These are phyloP conservation scores for Melieria omissa DNA, from an alignment of 2,888 invertebrate species.

Conservation along the genomic window DNA sequence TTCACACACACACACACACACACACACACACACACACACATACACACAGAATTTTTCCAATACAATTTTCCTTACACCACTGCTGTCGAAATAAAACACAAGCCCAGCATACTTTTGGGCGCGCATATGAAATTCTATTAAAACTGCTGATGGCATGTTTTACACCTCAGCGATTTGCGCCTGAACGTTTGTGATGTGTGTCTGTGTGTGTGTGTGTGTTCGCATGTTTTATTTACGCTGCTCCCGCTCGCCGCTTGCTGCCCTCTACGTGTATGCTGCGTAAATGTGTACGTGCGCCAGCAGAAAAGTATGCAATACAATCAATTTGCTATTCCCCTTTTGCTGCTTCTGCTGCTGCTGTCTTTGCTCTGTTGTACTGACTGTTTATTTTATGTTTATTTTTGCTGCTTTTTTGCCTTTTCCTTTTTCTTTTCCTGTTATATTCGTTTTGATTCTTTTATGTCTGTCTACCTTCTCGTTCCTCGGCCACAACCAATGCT, in stretches of 20 bases:
- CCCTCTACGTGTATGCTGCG: background rate
- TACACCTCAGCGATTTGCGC: slow-evolving; percentile 37
- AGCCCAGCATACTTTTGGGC: slow-evolving; percentile 1
- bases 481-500: no score
- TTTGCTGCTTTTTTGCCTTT: slow-evolving; percentile 12
- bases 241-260: background rate
- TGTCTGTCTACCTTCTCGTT: no score
- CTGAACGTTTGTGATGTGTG: background rate
- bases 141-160: slow-evolving; percentile 38
- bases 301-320: slow-evolving; percentile 36
- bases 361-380: no score
- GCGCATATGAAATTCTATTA: slow-evolving; percentile 34
- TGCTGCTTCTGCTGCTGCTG: slow-evolving; percentile 11
- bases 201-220: background rate
- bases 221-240: background rate
- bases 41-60: background rate
- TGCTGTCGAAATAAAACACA: slow-evolving; percentile 17
- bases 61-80: slow-evolving; percentile 21
- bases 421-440: background rate
- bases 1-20: background rate
- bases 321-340: slow-evolving; percentile 32
- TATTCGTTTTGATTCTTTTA: no score
- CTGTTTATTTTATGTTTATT: no score
- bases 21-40: background rate
- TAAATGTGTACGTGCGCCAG: slow-evolving; percentile 14